Evolutionary conservation across 2,113 vertebrate species (phyloP), one percentile per base, ranked within the genome.

Genomic region (Oncorhynchus keta): DNA sequence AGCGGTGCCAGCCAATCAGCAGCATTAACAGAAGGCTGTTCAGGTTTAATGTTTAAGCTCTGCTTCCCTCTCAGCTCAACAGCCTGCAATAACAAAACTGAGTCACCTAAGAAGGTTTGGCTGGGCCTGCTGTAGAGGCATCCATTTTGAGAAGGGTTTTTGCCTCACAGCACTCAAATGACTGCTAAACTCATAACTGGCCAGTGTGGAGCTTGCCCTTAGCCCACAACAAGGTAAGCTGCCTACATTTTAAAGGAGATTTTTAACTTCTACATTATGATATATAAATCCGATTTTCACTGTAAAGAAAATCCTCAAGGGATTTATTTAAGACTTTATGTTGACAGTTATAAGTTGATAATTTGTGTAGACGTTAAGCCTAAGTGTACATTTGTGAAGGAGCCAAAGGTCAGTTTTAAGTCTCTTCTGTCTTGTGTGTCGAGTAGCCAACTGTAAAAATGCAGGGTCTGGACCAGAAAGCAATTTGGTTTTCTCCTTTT

Each of bases 21-120:
- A 81, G 80, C 80, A 71, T 28, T 80, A 80, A 78, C 72, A 67
- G 75, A 32, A n/a, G 22, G 13, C 13, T 74, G 72, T 32, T 28
- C 73, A 72, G 80, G 90, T 86, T 92, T 92, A 93, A 93, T 93
- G 76, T 87, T 90, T 93, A 90, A 92, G 74, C 89, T 82, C 74
- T 78, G 65, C 73, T 81, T 73, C 77, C 82, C 65, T 81, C 77
- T 72, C 73, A 70, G 51, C 5, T 55, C 16, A 14, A 77, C 64
- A 78, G 75, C 59, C 61, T 62, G 77, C 5, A 8, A 76, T 74
- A 67, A 61, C 70, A 13, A 61, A 28, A 73, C 76, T 81, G 80
- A 86, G 87, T 90, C 85, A 87, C 78, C 83, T 83, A 76, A 86
- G 84, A 78, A 72, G 75, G 75, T 70, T n/a, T 81, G 76, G 59